Evolutionary conservation across 2,888 invertebrate species (phyloP).

Genomic region (Lasioglossum villosulum): DNA sequence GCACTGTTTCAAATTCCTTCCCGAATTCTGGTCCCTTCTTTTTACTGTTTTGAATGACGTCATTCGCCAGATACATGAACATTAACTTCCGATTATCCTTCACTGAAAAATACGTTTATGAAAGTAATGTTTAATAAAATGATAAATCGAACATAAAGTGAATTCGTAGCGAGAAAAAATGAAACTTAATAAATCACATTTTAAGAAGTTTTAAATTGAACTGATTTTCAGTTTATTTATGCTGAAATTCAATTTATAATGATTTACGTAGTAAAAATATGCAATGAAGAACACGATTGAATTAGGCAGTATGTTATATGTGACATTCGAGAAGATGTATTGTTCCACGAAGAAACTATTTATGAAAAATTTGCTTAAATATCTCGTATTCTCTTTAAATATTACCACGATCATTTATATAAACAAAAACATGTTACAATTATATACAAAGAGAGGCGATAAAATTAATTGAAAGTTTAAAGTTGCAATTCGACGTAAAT

Average conservation of each 20-base stretch:
- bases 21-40: conserved; percentile 99
- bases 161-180: conserved; percentile 1
- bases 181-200: conserved; percentile 16
- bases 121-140: conserved; percentile 21
- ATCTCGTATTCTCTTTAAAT: not conserved
- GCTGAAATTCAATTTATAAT: conserved; percentile 24
- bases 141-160: not conserved
- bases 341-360: not conserved
- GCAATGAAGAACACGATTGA: not conserved
- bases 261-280: conserved; percentile 1
- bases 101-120: conserved; percentile 86
- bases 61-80: conserved; percentile 99
- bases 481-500: conserved; percentile 3
- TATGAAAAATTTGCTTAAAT: not conserved
- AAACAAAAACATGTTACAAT: conserved; percentile 4
- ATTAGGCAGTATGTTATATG: not conserved
- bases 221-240: conserved; percentile 7
- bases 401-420: conserved; percentile 7
- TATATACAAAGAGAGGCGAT: not conserved
- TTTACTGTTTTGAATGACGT: conserved; percentile 99
- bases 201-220: conserved; percentile 9
- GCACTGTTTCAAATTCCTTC: conserved; percentile 92
- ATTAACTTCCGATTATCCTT: conserved; percentile 94
- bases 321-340: not conserved
- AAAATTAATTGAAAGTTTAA: not conserved